These are phyloP conservation scores for Sinosuthora webbiana DNA, from an alignment of 2,113 vertebrate genomes.

Conservation along the genomic window DNA sequence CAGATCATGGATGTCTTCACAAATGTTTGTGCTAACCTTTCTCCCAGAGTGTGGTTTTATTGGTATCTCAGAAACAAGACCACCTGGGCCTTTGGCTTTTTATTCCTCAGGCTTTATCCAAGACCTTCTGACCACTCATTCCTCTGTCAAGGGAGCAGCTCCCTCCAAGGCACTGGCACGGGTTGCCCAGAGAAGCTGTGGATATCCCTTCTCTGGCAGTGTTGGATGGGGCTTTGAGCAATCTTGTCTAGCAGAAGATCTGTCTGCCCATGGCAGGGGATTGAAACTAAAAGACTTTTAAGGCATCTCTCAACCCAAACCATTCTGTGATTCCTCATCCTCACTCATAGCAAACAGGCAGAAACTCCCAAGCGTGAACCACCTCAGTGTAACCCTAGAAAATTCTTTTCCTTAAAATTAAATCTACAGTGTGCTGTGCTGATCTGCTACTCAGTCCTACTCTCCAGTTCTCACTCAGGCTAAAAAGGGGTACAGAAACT, in stretches of 20 bases:
- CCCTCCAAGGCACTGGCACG: not conserved
- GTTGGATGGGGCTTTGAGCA: not conserved
- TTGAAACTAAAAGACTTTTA: not conserved
- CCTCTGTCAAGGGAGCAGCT: not conserved
- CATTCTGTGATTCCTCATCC: not conserved
- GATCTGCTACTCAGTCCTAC: not conserved
- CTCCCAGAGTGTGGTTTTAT: not conserved
- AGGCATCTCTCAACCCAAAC: not conserved
- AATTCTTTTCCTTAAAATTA: not conserved
- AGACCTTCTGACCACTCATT: not conserved
- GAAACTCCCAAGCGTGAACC: not conserved
- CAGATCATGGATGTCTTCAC: not conserved
- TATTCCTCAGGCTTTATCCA: not conserved
- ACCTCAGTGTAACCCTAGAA: not conserved
- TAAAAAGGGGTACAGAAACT: not conserved
- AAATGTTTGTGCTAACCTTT: not conserved
- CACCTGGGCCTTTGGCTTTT: not conserved
- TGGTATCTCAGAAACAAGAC: not conserved
- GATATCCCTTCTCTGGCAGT: not conserved
- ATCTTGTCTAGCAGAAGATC: not conserved
- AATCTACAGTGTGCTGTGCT: not conserved
- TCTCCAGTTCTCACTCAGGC: not conserved
- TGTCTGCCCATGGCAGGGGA: not conserved
- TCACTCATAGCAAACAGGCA: not conserved
- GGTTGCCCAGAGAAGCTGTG: not conserved